Evolutionary conservation across 2,888 invertebrate genomes (phyloP).

Genomic region (Melinaea menophilus): DNA sequence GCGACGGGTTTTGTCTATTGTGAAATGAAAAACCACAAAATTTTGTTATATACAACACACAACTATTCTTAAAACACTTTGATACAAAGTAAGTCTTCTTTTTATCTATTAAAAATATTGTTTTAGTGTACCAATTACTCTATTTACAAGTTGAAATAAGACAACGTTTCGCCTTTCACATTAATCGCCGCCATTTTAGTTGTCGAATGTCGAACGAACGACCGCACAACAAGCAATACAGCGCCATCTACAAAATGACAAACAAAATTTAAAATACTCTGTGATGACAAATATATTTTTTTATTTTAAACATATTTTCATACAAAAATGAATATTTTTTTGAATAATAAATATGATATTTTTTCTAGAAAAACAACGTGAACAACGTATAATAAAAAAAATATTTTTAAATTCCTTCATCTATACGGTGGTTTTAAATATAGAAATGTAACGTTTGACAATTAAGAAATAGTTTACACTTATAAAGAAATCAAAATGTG

Average conservation of each 20-base stretch:
- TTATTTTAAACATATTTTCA: too few species aligned
- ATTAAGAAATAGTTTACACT: too few species aligned
- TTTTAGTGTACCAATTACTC: slow-evolving; percentile 60
- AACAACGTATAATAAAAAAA: too few species aligned
- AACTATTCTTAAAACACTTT: slow-evolving; percentile 61
- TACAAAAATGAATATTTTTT: too few species aligned
- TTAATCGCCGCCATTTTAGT: slow-evolving; percentile 82
- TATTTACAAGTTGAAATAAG: slow-evolving; percentile 74
- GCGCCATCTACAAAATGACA: slow-evolving; percentile 79
- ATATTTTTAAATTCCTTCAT: too few species aligned
- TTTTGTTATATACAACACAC: slow-evolving; percentile 48
- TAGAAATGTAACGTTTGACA: too few species aligned
- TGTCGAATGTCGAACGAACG: slow-evolving; percentile 75
- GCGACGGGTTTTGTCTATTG: slow-evolving; percentile 76
- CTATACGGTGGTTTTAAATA: too few species aligned
- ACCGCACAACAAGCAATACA: slow-evolving; percentile 79
- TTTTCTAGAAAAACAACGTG: too few species aligned
- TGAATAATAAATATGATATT: too few species aligned
- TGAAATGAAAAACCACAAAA: slow-evolving; percentile 67
- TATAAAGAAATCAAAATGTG: too few species aligned
- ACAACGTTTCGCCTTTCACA: slow-evolving; percentile 82
- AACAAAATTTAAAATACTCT: slow-evolving; percentile 9
- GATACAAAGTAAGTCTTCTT: slow-evolving; percentile 39
- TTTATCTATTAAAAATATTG: slow-evolving; percentile 45
- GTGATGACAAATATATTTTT: background rate